A percentile compares a stretch with the other conserved stretches of the same genome.
phyloP scores from a whole-genome alignment of 2,888 invertebrate species.

The Stictocephala bisonia region DNA sequence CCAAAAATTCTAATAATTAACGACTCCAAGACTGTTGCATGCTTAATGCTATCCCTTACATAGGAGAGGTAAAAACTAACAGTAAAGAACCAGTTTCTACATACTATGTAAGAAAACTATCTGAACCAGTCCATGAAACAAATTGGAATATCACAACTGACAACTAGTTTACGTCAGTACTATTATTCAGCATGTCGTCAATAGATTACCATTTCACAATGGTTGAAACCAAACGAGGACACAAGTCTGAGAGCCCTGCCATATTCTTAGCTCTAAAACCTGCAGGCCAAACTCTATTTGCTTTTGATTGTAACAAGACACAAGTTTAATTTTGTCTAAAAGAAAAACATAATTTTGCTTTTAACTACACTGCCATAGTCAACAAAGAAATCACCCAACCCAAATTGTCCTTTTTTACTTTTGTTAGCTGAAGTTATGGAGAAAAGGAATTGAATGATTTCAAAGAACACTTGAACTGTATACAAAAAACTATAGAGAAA shows the following conservation, averaged over 20 bases:
- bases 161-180: conserved; percentile 51
- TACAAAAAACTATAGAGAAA: no score
- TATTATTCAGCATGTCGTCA: conserved; percentile 53
- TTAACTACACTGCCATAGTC: no score
- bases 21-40: conserved; percentile 50
- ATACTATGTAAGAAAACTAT: conserved; percentile 50
- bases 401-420: no score
- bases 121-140: conserved; percentile 44
- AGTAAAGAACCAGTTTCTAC: conserved; percentile 34
- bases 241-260: conserved; percentile 61
- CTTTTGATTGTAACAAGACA: conserved; percentile 57
- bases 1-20: conserved; percentile 46
- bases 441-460: no score
- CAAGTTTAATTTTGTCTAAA: conserved; percentile 59
- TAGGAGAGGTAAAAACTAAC: conserved; percentile 47
- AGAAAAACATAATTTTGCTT: no score
- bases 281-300: conserved; percentile 57
- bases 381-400: no score
- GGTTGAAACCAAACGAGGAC: conserved; percentile 52
- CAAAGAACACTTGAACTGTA: no score
- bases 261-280: conserved; percentile 57
- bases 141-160: conserved; percentile 53
- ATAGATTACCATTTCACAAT: conserved; percentile 51
- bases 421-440: no score
- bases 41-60: conserved; percentile 49